Conservation (phyloP, 2,113 vertebrate species). For the Cheilinus undulatus region DNA sequence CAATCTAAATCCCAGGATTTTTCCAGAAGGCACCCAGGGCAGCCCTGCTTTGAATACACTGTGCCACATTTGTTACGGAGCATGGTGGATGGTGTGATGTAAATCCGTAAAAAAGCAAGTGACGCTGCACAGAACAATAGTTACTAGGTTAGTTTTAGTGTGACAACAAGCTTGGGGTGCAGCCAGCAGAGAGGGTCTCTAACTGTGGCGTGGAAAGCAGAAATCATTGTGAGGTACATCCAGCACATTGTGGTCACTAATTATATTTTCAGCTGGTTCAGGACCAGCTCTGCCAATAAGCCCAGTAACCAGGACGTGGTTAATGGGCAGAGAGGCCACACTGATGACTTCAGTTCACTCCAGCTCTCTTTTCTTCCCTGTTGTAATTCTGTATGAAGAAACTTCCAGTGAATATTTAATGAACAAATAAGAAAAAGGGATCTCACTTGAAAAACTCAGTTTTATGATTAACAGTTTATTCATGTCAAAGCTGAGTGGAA, state of each 20-base stretch:
- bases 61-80: slow-evolving; percentile 26
- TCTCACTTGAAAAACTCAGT: no score
- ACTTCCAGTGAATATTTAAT: neutral
- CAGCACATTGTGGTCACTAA: slow-evolving; percentile 64
- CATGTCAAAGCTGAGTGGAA: no score
- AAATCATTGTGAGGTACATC: slow-evolving; percentile 54
- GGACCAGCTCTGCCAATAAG: slow-evolving; percentile 56
- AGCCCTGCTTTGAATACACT: slow-evolving; percentile 40
- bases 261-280: slow-evolving; percentile 70
- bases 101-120: slow-evolving; percentile 45
- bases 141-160: slow-evolving; percentile 39
- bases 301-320: slow-evolving; percentile 34
- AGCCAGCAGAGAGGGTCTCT: slow-evolving; percentile 37
- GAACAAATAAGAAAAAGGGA: neutral
- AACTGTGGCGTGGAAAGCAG: slow-evolving; percentile 59
- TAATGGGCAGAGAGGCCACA: slow-evolving; percentile 32
- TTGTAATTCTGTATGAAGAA: neutral
- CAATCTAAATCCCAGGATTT: slow-evolving; percentile 53
- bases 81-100: slow-evolving; percentile 28
- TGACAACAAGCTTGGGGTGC: slow-evolving; percentile 33
- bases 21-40: slow-evolving; percentile 18
- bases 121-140: slow-evolving; percentile 40
- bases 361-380: slow-evolving; percentile 1
- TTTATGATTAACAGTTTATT: no score
- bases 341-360: neutral